Conservation (phyloP, 37 sponge, comb jelly and placozoan genomes). For the Diacarnus erythraeanus region DNA sequence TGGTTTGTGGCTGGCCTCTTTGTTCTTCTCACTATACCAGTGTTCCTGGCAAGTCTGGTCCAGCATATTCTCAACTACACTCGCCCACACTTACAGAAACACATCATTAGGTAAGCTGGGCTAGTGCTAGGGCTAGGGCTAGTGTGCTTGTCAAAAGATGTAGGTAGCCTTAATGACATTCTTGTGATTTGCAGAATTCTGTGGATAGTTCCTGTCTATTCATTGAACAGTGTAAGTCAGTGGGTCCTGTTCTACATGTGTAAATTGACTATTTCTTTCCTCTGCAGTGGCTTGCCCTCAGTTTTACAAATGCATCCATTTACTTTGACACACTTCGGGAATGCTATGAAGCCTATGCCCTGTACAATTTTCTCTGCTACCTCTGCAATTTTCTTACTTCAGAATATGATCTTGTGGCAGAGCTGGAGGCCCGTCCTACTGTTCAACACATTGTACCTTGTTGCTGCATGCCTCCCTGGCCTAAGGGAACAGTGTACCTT, state of each 20-base stretch:
- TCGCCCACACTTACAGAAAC: constrained; percentile 80
- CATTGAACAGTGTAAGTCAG: constrained; percentile 74
- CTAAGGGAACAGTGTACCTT: constrained; percentile 51
- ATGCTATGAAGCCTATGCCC: constrained; percentile 90
- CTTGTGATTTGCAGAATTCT: constrained; percentile 55
- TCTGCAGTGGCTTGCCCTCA: constrained; percentile 72
- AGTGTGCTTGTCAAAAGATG: too few species aligned
- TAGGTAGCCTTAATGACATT: too few species aligned
- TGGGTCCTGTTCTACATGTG: neutral
- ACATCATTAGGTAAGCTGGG: constrained; percentile 77
- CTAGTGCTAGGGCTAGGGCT: too few species aligned
- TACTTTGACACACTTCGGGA: constrained; percentile 70
- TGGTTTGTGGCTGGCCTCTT: constrained; percentile 93
- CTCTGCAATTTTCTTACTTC: constrained; percentile 78
- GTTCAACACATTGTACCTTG: constrained; percentile 62
- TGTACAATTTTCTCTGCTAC: constrained; percentile 92
- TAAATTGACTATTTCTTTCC: neutral
- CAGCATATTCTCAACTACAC: constrained; percentile 90
- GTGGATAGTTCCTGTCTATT: constrained; percentile 91
- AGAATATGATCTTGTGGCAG: constrained; percentile 56
- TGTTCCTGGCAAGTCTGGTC: constrained; percentile 69
- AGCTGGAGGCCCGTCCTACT: constrained; percentile 26
- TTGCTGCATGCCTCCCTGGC: constrained; percentile 70
- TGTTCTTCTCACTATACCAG: constrained; percentile 81
- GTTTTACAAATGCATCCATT: constrained; percentile 51